Evolutionary conservation across 2,797 vertebrate genomes (phyloP).

Genomic region (Poliocrania exsul): DNA sequence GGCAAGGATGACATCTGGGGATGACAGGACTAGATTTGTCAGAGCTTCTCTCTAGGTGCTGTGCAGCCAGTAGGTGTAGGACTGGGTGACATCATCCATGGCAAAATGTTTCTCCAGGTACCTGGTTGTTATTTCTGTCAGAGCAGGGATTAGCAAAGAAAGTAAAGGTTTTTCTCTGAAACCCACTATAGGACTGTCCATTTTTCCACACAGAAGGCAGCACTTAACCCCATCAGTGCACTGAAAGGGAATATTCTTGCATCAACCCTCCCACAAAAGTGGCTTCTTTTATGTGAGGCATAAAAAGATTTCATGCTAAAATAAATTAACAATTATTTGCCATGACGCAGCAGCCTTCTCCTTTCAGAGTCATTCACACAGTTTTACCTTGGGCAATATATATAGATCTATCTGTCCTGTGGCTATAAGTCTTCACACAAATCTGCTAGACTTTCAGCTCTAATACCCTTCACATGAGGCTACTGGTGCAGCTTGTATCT

Average conservation of each 20-base stretch:
- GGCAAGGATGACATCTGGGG: background rate
- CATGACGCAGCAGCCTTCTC: background rate
- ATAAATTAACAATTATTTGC: constrained; percentile 15
- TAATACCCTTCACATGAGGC: constrained; percentile 41
- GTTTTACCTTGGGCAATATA: background rate
- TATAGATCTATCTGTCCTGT: background rate
- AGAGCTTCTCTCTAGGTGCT: background rate
- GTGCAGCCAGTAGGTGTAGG: background rate
- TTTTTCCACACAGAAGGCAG: background rate
- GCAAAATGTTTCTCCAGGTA: background rate
- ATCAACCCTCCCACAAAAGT: background rate
- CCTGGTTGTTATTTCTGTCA: background rate
- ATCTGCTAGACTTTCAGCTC: constrained; percentile 5
- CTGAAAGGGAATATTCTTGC: background rate
- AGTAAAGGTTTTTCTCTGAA: background rate
- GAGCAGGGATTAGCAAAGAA: background rate
- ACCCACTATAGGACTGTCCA: background rate
- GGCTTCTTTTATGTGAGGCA: background rate
- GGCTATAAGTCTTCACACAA: constrained; percentile 39
- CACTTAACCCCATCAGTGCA: background rate
- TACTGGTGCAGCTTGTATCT: constrained; percentile 53
- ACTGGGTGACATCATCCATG: background rate
- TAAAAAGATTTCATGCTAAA: background rate
- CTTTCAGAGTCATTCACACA: constrained; percentile 10
- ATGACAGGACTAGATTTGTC: background rate